Evolutionary conservation across 1,140 invertebrate genomes (phyloP).

Genomic region (Drosophila azteca): DNA sequence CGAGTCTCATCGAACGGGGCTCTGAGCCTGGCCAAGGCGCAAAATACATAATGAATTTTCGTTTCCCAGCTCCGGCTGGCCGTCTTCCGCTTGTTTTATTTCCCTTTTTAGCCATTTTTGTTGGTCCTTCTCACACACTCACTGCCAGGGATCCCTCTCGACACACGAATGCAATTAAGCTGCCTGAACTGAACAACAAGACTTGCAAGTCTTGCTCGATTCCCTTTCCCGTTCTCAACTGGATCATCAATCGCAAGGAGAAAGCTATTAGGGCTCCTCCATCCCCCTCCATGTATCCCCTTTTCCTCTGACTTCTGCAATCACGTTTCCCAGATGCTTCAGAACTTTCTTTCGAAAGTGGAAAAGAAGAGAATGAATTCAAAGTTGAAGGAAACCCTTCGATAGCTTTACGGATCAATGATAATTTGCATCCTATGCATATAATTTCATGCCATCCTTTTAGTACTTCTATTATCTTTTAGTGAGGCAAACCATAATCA

Average conservation of each 20-base stretch:
- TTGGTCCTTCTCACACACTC: conserved; percentile 8
- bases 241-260: conserved; percentile 17
- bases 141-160: too few relatives aligned
- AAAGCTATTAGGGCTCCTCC: not conserved
- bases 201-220: conserved; percentile 18
- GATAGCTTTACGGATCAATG: too few relatives aligned
- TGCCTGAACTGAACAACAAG: conserved; percentile 33
- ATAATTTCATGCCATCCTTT: too few relatives aligned
- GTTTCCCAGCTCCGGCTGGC: not conserved
- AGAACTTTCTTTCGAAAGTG: too few relatives aligned
- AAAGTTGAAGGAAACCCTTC: too few relatives aligned
- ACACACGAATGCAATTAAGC: conserved; percentile 62
- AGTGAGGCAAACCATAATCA: too few relatives aligned
- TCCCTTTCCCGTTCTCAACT: conserved; percentile 4
- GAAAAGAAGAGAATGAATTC: too few relatives aligned
- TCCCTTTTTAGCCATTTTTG: conserved; percentile 54
- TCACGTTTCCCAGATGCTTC: too few relatives aligned
- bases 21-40: conserved; percentile 34
- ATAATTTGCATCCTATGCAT: too few relatives aligned
- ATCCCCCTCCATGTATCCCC: not conserved
- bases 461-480: too few relatives aligned
- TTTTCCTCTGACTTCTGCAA: not conserved
- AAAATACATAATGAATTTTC: conserved; percentile 66
- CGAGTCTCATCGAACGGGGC: conserved; percentile 13
- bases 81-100: conserved; percentile 40